Evolutionary conservation across 1,140 invertebrate species (phyloP), one percentile per base, ranked within the genome.

Genomic region (Sipha flava): DNA sequence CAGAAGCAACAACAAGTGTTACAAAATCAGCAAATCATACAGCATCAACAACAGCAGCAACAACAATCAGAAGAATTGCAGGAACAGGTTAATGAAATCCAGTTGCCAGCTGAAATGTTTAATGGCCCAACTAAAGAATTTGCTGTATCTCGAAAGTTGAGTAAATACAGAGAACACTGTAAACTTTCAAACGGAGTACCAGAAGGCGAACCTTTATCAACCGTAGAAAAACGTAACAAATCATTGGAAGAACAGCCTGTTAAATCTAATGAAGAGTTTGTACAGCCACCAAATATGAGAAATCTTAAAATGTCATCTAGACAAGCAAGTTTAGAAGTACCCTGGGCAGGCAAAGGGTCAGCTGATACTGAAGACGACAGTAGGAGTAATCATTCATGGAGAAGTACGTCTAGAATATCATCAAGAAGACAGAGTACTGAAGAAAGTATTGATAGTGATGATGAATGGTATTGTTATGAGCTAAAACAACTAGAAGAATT

Each of bases 391-490:
- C 92, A 95, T 86, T 95, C 93, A 0, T 94, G 92, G 87, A 88
- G 94, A 81, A 95, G 93, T 83, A 91, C 92, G 2, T 95, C 93
- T 1, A 87, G 92, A 81, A 92, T 93, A n/a, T 94, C 93, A 6
- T 95, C 94, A 2, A 88, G 94, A 83, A 87, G 94, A 47, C 94
- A 96, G 86, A 95, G 94, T 84, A 96, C 94, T 0, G 94, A 95
- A 86, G 94, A 96, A 82, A 94, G 93, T 80, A 96, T 96, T 79
- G 94, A 96, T 85, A 94, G 92, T 54, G 94, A 96, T 86, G 94
- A 96, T 84, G 94, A 96, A 86, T 96, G 94, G 92, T 96, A 95
- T 83, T 93, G 92, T 81, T 95, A 96, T 84, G 94, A 95, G 83
- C 83, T 95, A 72, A 88, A 92, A 62, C 94, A 95, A 85, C 84